Percentiles rank a stretch among this genome's conserved stretches.
Evolutionary conservation across 2,797 vertebrate species (phyloP).

Genomic region (Sebastes cheni): DNA sequence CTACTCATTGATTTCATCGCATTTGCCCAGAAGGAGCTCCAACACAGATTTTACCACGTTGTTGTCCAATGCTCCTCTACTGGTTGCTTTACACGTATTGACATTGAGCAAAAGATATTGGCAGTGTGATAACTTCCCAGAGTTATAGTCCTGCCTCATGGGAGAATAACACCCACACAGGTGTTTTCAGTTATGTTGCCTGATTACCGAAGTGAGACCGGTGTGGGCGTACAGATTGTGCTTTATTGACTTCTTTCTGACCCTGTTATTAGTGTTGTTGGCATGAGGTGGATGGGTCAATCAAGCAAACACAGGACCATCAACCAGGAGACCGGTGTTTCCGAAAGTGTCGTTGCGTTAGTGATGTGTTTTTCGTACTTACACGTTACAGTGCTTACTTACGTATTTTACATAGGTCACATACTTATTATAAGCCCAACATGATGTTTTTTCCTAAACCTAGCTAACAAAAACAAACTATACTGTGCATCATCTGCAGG

Average conservation of each 20-base stretch:
- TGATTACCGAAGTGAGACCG: background rate
- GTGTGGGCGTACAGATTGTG: background rate
- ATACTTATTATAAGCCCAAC: too few species aligned
- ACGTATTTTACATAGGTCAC: too few species aligned
- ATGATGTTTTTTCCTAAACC: too few species aligned
- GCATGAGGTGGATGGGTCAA: too few species aligned
- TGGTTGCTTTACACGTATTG: background rate
- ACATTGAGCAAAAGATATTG: background rate
- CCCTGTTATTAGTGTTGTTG: background rate
- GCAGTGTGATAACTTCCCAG: background rate
- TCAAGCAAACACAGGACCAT: too few species aligned
- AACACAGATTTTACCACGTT: background rate
- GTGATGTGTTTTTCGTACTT: too few species aligned
- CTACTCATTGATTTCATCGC: background rate
- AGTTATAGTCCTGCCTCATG: background rate
- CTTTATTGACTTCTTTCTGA: background rate
- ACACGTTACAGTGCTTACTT: too few species aligned
- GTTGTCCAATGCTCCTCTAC: background rate
- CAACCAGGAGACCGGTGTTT: too few species aligned
- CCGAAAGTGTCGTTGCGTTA: too few species aligned
- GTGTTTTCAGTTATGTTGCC: background rate
- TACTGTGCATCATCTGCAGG: too few species aligned
- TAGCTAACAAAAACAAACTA: too few species aligned
- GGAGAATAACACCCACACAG: background rate
- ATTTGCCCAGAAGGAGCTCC: background rate